Conservation (phyloP, 2,888 invertebrate genomes). For the Drosophila histrio region DNA sequence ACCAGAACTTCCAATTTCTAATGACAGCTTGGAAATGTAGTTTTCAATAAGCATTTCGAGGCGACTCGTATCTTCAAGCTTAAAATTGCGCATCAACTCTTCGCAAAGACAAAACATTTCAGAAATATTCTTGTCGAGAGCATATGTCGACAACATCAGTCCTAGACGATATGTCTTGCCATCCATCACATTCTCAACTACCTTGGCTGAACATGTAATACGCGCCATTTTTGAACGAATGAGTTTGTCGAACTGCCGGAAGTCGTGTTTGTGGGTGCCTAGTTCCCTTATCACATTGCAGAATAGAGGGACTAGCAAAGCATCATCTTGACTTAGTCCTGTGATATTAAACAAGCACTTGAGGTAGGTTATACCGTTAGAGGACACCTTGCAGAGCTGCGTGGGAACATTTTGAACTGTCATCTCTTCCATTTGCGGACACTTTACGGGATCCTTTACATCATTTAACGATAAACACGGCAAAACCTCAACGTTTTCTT, state of each 20-base stretch:
- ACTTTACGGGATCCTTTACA: constrained; percentile 87
- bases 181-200: constrained; percentile 90
- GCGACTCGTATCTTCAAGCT: constrained; percentile 88
- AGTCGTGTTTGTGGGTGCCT: constrained; percentile 92
- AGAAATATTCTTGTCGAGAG: constrained; percentile 91
- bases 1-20: constrained; percentile 87
- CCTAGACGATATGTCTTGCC: constrained; percentile 90
- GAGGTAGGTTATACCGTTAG: constrained; percentile 96
- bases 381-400: constrained; percentile 92
- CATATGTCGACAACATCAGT: constrained; percentile 89
- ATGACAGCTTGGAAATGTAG: constrained; percentile 89
- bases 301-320: constrained; percentile 92
- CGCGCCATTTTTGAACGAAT: constrained; percentile 90
- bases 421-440: constrained; percentile 64
- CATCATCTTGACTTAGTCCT: constrained; percentile 88
- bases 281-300: constrained; percentile 91
- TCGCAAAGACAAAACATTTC: constrained; percentile 93
- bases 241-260: constrained; percentile 91
- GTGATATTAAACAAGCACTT: constrained; percentile 90
- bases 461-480: constrained; percentile 92
- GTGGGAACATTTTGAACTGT: constrained; percentile 86
- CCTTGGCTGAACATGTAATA: constrained; percentile 87
- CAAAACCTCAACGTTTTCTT: constrained; percentile 89
- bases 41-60: constrained; percentile 92
- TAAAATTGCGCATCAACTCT: constrained; percentile 90